Percentiles rank a stretch among this genome's conserved stretches.
phyloP scores from a whole-genome alignment of 1,140 invertebrate genomes.

The Drosophila funebris region DNA sequence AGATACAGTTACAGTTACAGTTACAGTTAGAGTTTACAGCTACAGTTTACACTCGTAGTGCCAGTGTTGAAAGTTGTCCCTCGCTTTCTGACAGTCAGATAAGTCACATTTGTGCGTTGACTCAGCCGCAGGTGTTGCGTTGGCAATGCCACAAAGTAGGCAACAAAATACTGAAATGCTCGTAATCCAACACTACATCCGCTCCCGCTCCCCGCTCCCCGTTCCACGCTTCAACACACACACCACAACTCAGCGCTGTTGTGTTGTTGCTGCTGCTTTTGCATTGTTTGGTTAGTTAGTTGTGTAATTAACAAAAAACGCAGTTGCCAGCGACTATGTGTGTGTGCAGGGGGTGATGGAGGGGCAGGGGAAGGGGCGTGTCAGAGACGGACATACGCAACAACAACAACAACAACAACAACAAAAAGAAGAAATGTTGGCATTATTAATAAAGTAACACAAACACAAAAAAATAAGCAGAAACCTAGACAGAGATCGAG shows the following conservation, averaged over 20 bases:
- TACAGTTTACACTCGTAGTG: background rate
- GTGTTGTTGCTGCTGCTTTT: background rate
- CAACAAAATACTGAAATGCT: constrained; percentile 14
- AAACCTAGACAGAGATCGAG: background rate
- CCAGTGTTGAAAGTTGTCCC: background rate
- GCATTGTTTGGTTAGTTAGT: constrained; percentile 30
- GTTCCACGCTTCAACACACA: background rate
- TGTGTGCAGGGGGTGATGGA: too few relatives aligned
- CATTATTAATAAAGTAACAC: constrained; percentile 39
- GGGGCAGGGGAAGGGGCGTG: too few relatives aligned
- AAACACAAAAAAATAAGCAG: constrained; percentile 4
- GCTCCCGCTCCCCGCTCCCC: too few relatives aligned
- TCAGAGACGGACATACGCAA: background rate
- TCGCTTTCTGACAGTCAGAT: constrained; percentile 13
- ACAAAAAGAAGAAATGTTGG: background rate
- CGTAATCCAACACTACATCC: background rate
- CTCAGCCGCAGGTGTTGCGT: constrained; percentile 40
- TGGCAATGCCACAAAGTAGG: constrained; percentile 26
- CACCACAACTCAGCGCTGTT: background rate
- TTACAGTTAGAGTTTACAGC: background rate
- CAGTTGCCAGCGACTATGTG: constrained; percentile 20
- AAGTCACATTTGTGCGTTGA: constrained; percentile 38
- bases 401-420: too few relatives aligned
- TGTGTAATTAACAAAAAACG: constrained; percentile 44
- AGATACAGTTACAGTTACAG: background rate